phyloP scores from a whole-genome alignment of 2,888 invertebrate genomes.

The Tribolium freemani region DNA sequence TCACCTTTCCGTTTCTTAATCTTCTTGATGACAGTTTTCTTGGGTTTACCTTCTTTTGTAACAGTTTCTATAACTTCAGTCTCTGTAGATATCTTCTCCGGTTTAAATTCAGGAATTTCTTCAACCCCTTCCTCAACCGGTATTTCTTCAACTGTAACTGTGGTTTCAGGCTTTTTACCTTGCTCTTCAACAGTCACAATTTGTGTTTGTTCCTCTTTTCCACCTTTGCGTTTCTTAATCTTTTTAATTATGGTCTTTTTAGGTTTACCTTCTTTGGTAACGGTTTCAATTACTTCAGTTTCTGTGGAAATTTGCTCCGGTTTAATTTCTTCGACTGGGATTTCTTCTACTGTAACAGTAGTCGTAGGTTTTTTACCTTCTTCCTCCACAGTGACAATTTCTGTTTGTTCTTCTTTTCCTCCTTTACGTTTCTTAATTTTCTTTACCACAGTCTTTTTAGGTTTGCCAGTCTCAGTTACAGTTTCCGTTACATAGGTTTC shows the following conservation, averaged over 20 bases:
- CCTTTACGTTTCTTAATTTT: slow-evolving; percentile 63
- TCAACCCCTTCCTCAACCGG: slow-evolving; percentile 11
- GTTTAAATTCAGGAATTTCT: slow-evolving; percentile 4
- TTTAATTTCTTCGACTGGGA: too few relatives aligned
- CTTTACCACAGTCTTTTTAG: slow-evolving; percentile 59
- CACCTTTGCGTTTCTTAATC: slow-evolving; percentile 56
- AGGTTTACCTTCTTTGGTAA: too few relatives aligned
- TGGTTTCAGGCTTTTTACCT: slow-evolving; percentile 66
- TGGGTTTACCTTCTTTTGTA: slow-evolving; percentile 60
- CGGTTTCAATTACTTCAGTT: too few relatives aligned
- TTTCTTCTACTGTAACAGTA: slow-evolving; percentile 53
- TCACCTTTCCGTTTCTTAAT: slow-evolving; percentile 61
- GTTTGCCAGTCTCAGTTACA: slow-evolving; percentile 53
- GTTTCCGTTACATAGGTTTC: too few relatives aligned
- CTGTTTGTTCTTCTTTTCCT: slow-evolving; percentile 59
- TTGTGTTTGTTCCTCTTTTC: slow-evolving; percentile 53
- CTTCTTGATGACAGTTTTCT: slow-evolving; percentile 52
- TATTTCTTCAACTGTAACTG: slow-evolving; percentile 55
- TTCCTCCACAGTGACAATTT: slow-evolving; percentile 61
- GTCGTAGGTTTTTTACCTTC: slow-evolving; percentile 61
- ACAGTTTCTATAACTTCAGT: slow-evolving; percentile 55
- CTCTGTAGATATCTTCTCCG: slow-evolving; percentile 50
- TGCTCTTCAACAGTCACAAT: slow-evolving; percentile 66
- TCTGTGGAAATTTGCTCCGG: too few relatives aligned
- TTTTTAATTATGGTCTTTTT: too few relatives aligned